These are phyloP conservation scores for Corythaixoides concolor DNA, from an alignment of 2,113 vertebrate species.

Conservation along the genomic window DNA sequence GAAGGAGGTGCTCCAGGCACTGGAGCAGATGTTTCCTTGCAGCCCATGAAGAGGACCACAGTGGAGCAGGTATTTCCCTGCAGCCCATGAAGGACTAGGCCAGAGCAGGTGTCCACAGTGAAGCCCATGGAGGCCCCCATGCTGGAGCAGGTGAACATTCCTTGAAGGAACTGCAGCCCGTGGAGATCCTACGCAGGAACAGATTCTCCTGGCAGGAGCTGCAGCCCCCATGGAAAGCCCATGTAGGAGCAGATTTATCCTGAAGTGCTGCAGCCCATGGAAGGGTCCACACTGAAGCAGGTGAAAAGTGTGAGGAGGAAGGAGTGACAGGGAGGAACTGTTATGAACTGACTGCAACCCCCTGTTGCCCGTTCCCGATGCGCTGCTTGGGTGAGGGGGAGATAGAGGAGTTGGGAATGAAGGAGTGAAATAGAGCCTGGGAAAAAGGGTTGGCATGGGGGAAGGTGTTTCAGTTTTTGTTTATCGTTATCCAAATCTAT, in stretches of 20 bases:
- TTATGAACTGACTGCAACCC: not conserved
- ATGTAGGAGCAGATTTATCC: not conserved
- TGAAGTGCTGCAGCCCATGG: not conserved
- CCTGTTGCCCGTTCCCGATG: not conserved
- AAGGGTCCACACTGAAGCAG: not conserved
- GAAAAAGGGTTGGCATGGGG: not conserved
- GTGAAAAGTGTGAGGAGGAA: not conserved
- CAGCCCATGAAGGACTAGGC: not conserved
- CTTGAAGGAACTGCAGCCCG: not conserved
- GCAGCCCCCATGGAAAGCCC: not conserved
- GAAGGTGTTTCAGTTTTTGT: not conserved
- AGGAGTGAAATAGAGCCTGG: not conserved
- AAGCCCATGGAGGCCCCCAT: not conserved
- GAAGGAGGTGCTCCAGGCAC: not conserved
- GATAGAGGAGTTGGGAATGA: not conserved
- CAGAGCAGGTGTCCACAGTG: not conserved
- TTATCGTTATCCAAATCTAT: not conserved
- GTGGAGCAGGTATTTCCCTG: not conserved
- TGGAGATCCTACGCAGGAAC: not conserved
- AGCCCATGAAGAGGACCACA: not conserved
- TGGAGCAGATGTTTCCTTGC: not conserved
- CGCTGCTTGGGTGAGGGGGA: accelerated
- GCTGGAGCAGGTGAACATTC: not conserved
- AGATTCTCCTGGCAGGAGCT: not conserved
- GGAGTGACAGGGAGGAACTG: not conserved